phyloP scores from a whole-genome alignment of 2,888 invertebrate species.

The Fissipunctia ypsillon region DNA sequence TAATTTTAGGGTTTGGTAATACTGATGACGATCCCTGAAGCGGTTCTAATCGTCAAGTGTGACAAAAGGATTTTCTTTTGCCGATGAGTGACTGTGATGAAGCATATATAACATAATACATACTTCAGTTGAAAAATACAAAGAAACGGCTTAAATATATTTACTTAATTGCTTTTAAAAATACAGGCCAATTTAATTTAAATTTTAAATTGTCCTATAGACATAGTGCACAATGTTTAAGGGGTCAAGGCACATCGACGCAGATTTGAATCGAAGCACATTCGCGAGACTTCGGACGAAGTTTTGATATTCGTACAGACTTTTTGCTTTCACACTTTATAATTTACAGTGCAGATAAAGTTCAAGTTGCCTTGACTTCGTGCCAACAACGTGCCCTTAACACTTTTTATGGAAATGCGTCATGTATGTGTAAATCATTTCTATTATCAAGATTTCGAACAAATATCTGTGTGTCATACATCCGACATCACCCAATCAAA shows the following conservation, averaged over 20 bases:
- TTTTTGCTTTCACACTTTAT: conserved; percentile 8
- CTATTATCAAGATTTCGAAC: not conserved
- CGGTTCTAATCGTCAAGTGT: conserved; percentile 32
- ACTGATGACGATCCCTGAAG: not conserved
- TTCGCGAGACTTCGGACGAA: conserved; percentile 17
- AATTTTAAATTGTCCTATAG: not conserved
- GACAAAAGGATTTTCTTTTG: conserved; percentile 1
- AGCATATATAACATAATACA: not conserved
- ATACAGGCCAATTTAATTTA: conserved; percentile 4
- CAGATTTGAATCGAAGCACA: conserved; percentile 27
- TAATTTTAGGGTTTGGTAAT: conserved; percentile 28
- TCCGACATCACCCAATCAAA: not conserved
- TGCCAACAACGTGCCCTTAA: not conserved
- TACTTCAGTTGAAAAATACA: not conserved
- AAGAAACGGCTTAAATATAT: not conserved
- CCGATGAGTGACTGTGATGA: too few species aligned
- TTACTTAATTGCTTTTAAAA: conserved; percentile 1
- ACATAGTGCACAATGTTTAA: conserved; percentile 21
- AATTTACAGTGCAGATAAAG: conserved; percentile 15
- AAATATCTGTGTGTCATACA: conserved; percentile 9
- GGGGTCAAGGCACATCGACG: conserved; percentile 21
- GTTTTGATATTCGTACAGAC: not conserved
- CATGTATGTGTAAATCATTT: conserved; percentile 24
- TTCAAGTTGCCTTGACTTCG: not conserved
- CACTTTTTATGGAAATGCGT: conserved; percentile 6